Evolutionary conservation across 2,797 vertebrate species (phyloP), one percentile per base, ranked within the genome.

Genomic region (Poeciliopsis infans): DNA sequence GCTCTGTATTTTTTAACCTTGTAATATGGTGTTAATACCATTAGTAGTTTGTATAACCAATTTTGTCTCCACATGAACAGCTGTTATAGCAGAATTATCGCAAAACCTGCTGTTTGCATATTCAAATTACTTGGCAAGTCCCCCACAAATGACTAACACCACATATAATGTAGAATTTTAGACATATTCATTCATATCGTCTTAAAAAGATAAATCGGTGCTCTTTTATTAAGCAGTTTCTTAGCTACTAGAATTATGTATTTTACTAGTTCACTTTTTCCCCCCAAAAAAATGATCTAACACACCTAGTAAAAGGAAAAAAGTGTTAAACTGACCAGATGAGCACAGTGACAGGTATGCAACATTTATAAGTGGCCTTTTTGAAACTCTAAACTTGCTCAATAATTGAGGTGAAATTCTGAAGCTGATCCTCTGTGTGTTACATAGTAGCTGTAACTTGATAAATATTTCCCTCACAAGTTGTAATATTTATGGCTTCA

Each of bases 401-500:
- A 79, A 73, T 79, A 74, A 79, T 79, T 79, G 36, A 79, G 28
- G 36, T 74, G 59, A 53, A 64, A 43, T 28, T 66, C 33, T 73
- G 23, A 41, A 51, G 57, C 55, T 18, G 77, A 78, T 61, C 45
- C 70, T 33, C 55, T 73, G 53, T 25, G 13, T 64, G 55, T 73
- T 49, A 53, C 7, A 49, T 41, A 79, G 43, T 41, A 64, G 43
- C 43, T 79, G 70, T 49, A 61, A 72, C 55, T 18, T 73, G 70
- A 64, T 79, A 33, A 72, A 61, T 39, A 59, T 55, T 70, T 55
- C 36, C 49, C 64, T 28, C 7, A 5, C 28, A 43, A 25, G 25
- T 13, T 57, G 5, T 11, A 36, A 71, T n/a, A 71, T 41, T 57
- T 28, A 76, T 33, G 39, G 11, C 8, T 43, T 70, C n/a, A 66